Base-by-base conservation (phyloP, 2,797 vertebrate genomes). In the Anolis apletophallus region DNA sequence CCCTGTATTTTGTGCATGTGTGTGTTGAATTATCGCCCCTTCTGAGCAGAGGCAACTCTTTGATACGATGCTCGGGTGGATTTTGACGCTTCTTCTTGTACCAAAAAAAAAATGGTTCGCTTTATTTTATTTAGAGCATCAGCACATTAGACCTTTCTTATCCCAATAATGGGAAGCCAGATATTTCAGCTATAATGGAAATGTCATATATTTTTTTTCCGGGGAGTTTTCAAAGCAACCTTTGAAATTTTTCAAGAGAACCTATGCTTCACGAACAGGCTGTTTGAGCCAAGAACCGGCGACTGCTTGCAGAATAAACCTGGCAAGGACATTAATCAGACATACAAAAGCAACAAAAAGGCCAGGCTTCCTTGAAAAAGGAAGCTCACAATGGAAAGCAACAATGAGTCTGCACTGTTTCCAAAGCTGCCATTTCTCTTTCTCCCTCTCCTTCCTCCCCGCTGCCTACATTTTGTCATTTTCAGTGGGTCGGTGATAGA, bases 291-390 rank as follows among this genome's bases (percentile, higher is more conserved):
- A 64, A 64, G 77, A 36, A 2, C 10, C 54, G 72, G 12, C 73
- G 52, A n/a, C 17, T 57, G 73, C 73, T 85, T 81, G 36, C n/a
- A 77, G 79, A 88, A 81, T 32, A 50, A 85, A 52, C n/a, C 26
- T 11, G 29, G 50, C 40, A 68, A 69, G 74, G n/a, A 40, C 40
- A 72, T 83, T 40, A 19, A 10, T 76, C 67, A 85, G 64, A 64
- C 26, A 64, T 23, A n/a, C 68, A 88, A 73, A 36, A 78, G 67
- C 54, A 61, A 36, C 3, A 16, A 29, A 54, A 32, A 59, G 36
- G 19, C 1, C 32, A 54, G 52, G 52, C 4, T 78, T 23, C 36
- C 17, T n/a, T 71, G 72, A 55, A 82, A 72, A 88, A 78, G 54
- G 23, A 80, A 57, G 36, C 36, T 46, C 14, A n/a, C 40, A 77